phyloP scores from a whole-genome alignment of 2,113 vertebrate genomes.

The Phyllopteryx taeniolatus region DNA sequence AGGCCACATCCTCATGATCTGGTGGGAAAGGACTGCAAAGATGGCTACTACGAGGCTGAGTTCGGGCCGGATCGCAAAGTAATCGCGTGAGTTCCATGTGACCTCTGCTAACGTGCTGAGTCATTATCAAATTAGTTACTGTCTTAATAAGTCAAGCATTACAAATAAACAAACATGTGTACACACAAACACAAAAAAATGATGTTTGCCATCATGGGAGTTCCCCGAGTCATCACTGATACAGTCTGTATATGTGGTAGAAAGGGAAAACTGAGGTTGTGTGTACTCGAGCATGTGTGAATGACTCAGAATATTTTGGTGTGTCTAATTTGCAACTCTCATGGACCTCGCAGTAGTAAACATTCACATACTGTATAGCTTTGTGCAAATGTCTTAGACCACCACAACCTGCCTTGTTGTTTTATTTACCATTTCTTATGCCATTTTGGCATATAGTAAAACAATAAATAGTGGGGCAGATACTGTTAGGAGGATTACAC shows the following conservation, averaged over 20 bases:
- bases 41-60: constrained; percentile 94
- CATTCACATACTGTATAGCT: not conserved
- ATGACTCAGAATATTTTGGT: constrained; percentile 37
- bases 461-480: not conserved
- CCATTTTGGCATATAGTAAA: not conserved
- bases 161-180: constrained; percentile 20
- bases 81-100: constrained; percentile 83
- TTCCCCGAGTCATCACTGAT: constrained; percentile 74
- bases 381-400: not conserved
- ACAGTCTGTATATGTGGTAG: constrained; percentile 29
- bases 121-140: not conserved
- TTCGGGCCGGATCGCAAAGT: constrained; percentile 91
- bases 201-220: constrained; percentile 77
- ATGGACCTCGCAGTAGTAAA: not conserved
- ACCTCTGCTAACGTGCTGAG: not conserved
- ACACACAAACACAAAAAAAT: constrained; percentile 50
- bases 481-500: not conserved
- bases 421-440: not conserved
- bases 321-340: constrained; percentile 32
- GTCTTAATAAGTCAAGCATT: constrained; percentile 14
- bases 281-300: constrained; percentile 20
- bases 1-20: constrained; percentile 94
- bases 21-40: constrained; percentile 95
- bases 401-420: not conserved
- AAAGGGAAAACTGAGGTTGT: constrained; percentile 33